A percentile compares a stretch with the other conserved stretches of the same genome.
phyloP scores from a whole-genome alignment of 1,140 invertebrate species.

The Armadillidium nasatum region DNA sequence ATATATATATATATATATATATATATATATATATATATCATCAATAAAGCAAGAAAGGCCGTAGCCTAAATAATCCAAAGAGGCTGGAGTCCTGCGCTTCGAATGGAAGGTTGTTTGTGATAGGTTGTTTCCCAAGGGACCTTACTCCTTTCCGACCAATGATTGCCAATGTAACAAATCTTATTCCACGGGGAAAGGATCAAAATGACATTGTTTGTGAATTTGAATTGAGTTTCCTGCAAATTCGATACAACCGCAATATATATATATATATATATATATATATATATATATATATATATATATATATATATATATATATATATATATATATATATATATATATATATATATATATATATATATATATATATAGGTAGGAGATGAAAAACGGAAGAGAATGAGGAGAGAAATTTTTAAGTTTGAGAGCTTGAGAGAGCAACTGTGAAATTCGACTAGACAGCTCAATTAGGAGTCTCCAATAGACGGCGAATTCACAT shows the following conservation, averaged over 20 bases:
- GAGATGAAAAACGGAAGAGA: background rate
- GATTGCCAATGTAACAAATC: slow-evolving; percentile 44
- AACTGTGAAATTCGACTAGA: slow-evolving; percentile 26
- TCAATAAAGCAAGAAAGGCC: background rate
- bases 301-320: no score
- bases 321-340: no score
- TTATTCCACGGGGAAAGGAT: slow-evolving; percentile 30
- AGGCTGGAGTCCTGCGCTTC: slow-evolving; percentile 23
- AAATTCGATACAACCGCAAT: slow-evolving; percentile 29
- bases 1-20: slow-evolving; percentile 14
- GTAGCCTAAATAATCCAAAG: background rate
- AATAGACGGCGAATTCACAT: background rate
- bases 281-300: no score
- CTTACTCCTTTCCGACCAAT: slow-evolving; percentile 41
- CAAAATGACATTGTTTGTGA: slow-evolving; percentile 42
- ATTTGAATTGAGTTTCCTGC: slow-evolving; percentile 26
- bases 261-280: background rate
- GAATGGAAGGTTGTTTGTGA: slow-evolving; percentile 43
- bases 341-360: no score
- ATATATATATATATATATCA: slow-evolving; percentile 5
- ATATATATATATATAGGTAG: no score
- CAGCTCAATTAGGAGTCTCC: slow-evolving; percentile 23
- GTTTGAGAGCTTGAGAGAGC: slow-evolving; percentile 3
- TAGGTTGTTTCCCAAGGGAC: slow-evolving; percentile 36
- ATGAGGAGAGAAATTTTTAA: slow-evolving; percentile 14